phyloP scores from a whole-genome alignment of 2,797 vertebrate species.

The Myiotriccus ornatus region DNA sequence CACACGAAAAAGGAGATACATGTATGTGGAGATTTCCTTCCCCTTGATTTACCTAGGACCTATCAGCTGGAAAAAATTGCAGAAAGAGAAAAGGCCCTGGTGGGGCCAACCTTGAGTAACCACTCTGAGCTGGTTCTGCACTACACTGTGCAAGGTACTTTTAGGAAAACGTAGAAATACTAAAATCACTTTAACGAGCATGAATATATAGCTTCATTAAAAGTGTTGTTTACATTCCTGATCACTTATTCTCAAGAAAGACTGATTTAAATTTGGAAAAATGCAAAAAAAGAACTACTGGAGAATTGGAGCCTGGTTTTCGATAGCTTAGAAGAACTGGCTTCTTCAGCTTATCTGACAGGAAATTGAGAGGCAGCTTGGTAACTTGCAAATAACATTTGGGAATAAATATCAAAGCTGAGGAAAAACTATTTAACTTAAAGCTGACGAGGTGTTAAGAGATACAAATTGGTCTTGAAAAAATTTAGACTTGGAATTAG shows the following conservation, averaged over 20 bases:
- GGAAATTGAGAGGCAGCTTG: background rate
- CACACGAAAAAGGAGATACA: background rate
- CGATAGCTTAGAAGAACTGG: background rate
- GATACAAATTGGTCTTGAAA: background rate
- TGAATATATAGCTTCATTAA: background rate
- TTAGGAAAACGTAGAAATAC: background rate
- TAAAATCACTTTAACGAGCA: background rate
- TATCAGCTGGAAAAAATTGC: background rate
- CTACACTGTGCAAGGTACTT: background rate
- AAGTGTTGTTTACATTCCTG: background rate
- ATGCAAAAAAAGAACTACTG: background rate
- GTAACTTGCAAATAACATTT: background rate
- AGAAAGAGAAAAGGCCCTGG: background rate
- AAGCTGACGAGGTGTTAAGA: background rate
- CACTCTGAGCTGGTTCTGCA: background rate
- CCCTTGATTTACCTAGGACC: background rate
- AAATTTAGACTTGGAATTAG: background rate
- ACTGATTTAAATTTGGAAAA: background rate
- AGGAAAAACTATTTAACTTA: background rate
- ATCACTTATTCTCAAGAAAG: background rate
- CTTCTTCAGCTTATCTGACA: background rate
- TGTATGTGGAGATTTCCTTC: background rate
- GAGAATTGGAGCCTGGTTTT: background rate
- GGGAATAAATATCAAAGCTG: background rate
- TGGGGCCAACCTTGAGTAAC: background rate